phyloP scores from a whole-genome alignment of 2,113 vertebrate genomes.

The Jaculus jaculus region DNA sequence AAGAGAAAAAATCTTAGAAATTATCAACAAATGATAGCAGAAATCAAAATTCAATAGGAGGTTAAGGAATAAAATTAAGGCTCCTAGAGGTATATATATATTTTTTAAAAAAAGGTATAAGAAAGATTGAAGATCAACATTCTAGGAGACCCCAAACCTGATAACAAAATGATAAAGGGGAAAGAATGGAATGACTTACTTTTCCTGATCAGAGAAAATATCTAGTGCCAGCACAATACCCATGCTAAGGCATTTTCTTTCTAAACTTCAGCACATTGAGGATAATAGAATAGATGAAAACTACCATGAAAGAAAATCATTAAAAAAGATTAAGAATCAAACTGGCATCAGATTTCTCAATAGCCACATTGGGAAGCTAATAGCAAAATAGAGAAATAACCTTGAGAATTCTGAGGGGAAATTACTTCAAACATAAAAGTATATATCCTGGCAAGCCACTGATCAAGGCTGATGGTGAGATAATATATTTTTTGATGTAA shows the following conservation, averaged over 20 bases:
- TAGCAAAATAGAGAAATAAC: background rate
- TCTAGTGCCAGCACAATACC: background rate
- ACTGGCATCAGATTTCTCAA: constrained; percentile 7
- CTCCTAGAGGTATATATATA: background rate
- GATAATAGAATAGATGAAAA: background rate
- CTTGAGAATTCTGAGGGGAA: constrained; percentile 30
- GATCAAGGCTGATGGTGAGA: background rate
- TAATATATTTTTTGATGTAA: background rate
- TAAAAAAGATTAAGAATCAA: background rate
- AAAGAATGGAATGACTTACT: background rate
- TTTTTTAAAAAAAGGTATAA: background rate
- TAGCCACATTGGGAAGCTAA: background rate
- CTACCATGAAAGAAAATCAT: background rate
- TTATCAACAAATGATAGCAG: background rate
- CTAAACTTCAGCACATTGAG: background rate
- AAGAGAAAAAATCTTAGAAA: background rate
- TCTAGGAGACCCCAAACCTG: background rate
- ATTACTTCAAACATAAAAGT: background rate
- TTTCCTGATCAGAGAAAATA: constrained; percentile 17
- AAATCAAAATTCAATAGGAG: constrained; percentile 36
- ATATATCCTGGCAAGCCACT: background rate
- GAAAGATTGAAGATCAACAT: background rate
- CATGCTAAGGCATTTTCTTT: background rate
- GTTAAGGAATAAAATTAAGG: background rate
- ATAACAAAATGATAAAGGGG: background rate